Evolutionary conservation across 2,888 invertebrate genomes (phyloP).

Genomic region (Ypsolopha sequella): DNA sequence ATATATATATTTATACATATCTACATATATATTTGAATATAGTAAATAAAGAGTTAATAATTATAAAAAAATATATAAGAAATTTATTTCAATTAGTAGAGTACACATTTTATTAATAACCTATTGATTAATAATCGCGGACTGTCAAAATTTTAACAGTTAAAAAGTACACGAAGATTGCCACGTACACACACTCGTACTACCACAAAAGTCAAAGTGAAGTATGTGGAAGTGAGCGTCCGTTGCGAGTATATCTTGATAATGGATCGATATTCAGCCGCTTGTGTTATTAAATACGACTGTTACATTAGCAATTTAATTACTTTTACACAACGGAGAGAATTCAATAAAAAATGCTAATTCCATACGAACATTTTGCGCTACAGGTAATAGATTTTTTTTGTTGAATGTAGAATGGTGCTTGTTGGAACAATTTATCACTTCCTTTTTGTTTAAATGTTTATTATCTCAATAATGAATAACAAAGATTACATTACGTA

Average conservation of each 20-base stretch:
- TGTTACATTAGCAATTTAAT: conserved; percentile 24
- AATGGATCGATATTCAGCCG: conserved; percentile 38
- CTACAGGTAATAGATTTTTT: conserved; percentile 2
- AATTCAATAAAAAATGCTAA: not conserved
- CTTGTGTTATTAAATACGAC: conserved; percentile 22
- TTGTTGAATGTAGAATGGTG: not conserved
- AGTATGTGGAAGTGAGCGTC: not conserved
- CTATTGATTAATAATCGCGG: no score
- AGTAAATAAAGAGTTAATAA: no score
- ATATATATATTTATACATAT: no score
- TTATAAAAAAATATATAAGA: no score
- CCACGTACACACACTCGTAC: not conserved
- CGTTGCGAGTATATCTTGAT: conserved; percentile 24
- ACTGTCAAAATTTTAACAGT: no score
- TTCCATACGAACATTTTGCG: conserved; percentile 2
- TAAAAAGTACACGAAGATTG: not conserved
- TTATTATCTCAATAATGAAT: conserved; percentile 2
- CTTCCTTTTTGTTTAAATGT: conserved; percentile 1
- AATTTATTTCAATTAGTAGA: no score
- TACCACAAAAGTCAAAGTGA: not conserved
- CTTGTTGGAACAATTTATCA: conserved; percentile 3
- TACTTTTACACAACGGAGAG: conserved; percentile 9
- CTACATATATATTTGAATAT: no score
- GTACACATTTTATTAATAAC: no score
- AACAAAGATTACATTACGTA: not conserved